Conservation (phyloP, 2,888 invertebrate genomes). For the Oligia latruncula region DNA sequence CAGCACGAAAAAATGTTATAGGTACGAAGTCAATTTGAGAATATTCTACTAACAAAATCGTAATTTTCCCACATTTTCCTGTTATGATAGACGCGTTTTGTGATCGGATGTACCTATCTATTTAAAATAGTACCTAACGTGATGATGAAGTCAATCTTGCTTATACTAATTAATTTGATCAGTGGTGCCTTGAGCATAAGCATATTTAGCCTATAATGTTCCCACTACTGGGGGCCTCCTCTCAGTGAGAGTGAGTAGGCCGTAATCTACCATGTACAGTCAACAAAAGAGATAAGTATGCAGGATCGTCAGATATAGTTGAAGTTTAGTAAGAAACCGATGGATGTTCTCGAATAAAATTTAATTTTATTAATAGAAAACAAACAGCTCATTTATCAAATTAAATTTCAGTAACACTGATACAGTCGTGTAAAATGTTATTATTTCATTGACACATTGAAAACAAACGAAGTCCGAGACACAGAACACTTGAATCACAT, state of each 20-base stretch:
- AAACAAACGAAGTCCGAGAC: conserved; percentile 21
- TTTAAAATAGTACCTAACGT: neutral
- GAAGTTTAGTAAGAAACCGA: too few species aligned
- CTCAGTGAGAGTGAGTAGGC: neutral
- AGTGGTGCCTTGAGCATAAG: neutral
- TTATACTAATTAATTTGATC: neutral
- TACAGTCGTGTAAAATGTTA: neutral
- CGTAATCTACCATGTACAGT: neutral
- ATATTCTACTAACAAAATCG: neutral
- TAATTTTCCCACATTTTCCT: neutral
- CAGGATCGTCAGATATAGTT: too few species aligned
- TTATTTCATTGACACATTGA: conserved; percentile 16
- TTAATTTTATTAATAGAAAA: too few species aligned
- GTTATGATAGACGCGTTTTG: neutral
- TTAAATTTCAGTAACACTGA: neutral
- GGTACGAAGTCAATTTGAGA: neutral
- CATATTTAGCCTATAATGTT: neutral
- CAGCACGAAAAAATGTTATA: neutral
- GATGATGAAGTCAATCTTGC: neutral
- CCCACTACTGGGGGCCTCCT: too few species aligned
- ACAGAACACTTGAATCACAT: conserved; percentile 18
- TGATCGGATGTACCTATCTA: neutral
- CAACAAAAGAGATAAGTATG: too few species aligned
- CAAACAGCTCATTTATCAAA: too few species aligned
- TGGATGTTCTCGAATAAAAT: too few species aligned